Percentiles rank a stretch among this genome's conserved stretches.
Evolutionary conservation across 1,140 invertebrate species (phyloP).

Genomic region (Globodera rostochiensis): DNA sequence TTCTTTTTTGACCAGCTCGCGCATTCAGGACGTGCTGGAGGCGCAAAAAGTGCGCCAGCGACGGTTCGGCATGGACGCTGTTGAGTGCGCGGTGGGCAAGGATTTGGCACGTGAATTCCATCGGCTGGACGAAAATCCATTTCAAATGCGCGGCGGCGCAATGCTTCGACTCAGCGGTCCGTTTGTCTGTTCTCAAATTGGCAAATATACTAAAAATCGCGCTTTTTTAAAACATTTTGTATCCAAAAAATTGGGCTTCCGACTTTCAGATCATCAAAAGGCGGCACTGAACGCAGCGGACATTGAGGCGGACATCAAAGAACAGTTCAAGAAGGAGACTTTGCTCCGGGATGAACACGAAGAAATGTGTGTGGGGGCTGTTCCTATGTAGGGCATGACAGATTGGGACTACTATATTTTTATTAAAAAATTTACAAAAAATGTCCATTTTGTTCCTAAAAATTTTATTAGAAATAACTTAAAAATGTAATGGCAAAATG

Average conservation of each 20-base stretch:
- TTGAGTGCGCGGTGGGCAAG: slow-evolving; percentile 64
- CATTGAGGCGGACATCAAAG: slow-evolving; percentile 63
- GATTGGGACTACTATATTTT: too few relatives aligned
- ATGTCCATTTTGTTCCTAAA: not conserved
- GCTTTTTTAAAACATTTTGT: not conserved
- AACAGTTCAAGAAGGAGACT: slow-evolving; percentile 64
- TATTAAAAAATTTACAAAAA: too few relatives aligned
- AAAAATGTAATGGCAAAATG: not conserved
- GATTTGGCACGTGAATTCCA: slow-evolving; percentile 56
- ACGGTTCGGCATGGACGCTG: slow-evolving; percentile 56
- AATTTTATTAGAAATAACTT: not conserved
- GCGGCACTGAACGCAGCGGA: slow-evolving; percentile 54
- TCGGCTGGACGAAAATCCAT: slow-evolving; percentile 59
- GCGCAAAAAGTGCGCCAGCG: slow-evolving; percentile 55
- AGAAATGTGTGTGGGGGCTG: slow-evolving; percentile 49
- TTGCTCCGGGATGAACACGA: slow-evolving; percentile 62
- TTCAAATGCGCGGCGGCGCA: slow-evolving; percentile 55
- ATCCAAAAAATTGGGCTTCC: too few relatives aligned
- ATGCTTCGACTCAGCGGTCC: slow-evolving; percentile 48
- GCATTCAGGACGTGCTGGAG: slow-evolving; percentile 57
- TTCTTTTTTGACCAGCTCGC: slow-evolving; percentile 9
- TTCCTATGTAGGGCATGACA: not conserved
- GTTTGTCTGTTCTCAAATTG: not conserved
- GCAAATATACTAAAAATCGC: not conserved
- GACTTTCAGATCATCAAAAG: slow-evolving; percentile 45